These are phyloP conservation scores for Bovichtus diacanthus DNA, from an alignment of 2,797 vertebrate species.

Conservation along the genomic window DNA sequence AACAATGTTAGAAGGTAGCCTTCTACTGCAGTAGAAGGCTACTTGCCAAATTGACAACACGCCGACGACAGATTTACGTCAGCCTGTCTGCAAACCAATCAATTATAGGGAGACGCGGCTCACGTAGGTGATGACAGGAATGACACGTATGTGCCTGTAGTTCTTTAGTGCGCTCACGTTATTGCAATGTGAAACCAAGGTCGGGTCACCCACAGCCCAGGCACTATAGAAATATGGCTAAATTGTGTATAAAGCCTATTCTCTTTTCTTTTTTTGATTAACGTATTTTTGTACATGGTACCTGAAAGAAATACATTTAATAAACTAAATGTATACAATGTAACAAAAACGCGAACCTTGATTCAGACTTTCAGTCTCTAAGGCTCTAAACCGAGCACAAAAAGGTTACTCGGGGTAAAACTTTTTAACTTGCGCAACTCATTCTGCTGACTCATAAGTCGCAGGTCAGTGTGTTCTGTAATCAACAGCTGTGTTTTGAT, in stretches of 20 bases:
- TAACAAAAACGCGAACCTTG: not conserved
- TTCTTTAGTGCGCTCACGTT: not conserved
- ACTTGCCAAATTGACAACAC: too few species aligned
- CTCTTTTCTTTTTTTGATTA: too few species aligned
- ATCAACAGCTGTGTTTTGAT: slow-evolving; percentile 35
- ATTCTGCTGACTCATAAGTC: slow-evolving; percentile 27
- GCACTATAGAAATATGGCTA: too few species aligned
- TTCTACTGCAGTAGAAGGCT: too few species aligned
- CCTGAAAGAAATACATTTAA: too few species aligned
- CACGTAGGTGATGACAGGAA: not conserved
- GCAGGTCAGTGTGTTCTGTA: slow-evolving; percentile 16
- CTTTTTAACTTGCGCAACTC: slow-evolving; percentile 25
- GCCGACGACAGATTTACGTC: too few species aligned
- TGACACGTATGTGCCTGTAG: not conserved
- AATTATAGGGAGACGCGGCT: not conserved
- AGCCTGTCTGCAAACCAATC: not conserved
- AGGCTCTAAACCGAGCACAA: too few species aligned
- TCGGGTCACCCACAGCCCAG: too few species aligned
- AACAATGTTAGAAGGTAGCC: too few species aligned
- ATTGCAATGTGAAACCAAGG: not conserved
- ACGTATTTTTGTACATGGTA: too few species aligned
- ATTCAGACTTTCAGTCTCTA: not conserved
- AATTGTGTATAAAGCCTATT: too few species aligned
- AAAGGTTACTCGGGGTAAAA: not conserved
- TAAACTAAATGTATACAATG: not conserved